Evolutionary conservation across 2,113 vertebrate species (phyloP), one percentile per base, ranked within the genome.

Genomic region (Xiphophorus couchianus): DNA sequence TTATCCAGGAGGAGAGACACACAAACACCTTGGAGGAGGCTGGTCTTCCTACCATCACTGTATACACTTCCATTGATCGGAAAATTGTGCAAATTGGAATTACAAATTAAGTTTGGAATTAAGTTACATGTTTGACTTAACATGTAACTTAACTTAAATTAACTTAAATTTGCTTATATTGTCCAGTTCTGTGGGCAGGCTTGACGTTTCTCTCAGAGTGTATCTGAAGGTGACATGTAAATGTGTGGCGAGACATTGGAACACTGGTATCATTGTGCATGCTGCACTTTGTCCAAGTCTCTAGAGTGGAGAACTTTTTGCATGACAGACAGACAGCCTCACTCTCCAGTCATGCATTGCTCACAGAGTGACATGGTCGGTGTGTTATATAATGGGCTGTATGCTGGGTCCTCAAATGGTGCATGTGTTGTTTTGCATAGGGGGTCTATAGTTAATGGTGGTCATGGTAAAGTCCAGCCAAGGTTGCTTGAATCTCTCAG

Each of bases 211-310:
- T 4, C 39, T 76, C 33, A 8, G 35, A 62, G 61, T 48, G 3
- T 78, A 75, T 88, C 84, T 69, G 31, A 63, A 22, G 63, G 69
- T 69, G 13, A 3, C n/a, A 86, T 81, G 86, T 30, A 87, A 86
- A 37, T 85, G 28, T 76, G 54, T 39, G 68, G 71, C 12, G 62
- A 73, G 22, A 8, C 13, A 22, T 51, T 76, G 14, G 0, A 48
- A 73, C 66, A 65, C 76, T 44, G 19, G 72, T 28, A 2, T 48
- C 33, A 68, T 66, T 77, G 42, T 70, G 10, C 19, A 51, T 60
- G 60, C 25, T 39, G 35, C 7, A 3, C 28, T 0, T 60, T 22
- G 15, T n/a, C 44, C 17, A 5, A 31, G 19, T 71, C 12, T 67
- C 33, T 33, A 22, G 48, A 69, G 3, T 31, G 30, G 31, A 6